Evolutionary conservation across 2,113 vertebrate genomes (phyloP).

Genomic region (Globicephala melas): DNA sequence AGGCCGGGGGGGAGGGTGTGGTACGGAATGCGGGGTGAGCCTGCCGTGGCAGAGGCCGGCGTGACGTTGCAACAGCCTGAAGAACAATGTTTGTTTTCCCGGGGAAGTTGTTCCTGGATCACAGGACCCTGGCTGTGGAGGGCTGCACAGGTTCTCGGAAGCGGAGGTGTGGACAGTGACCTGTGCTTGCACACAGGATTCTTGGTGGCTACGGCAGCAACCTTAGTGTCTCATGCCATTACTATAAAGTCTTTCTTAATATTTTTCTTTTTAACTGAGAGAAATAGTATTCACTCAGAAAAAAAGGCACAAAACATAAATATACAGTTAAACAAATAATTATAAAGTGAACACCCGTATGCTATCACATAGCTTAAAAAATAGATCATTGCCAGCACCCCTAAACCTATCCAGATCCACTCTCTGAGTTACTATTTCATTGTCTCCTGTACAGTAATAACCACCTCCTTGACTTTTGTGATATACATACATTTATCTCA

Average conservation of each 20-base stretch:
- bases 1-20: too few species aligned
- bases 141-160: too few species aligned
- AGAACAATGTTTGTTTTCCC: too few species aligned
- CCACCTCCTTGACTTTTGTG: background rate
- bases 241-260: background rate
- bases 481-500: background rate
- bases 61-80: too few species aligned
- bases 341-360: background rate
- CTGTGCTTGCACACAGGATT: too few species aligned
- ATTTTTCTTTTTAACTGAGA: background rate
- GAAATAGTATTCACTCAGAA: background rate
- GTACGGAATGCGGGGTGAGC: too few species aligned
- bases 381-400: background rate
- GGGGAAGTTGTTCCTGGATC: too few species aligned
- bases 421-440: background rate
- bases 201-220: too few species aligned
- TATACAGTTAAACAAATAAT: background rate
- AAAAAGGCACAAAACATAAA: background rate
- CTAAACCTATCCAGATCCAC: background rate
- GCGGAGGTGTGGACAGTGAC: too few species aligned
- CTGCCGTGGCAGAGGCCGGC: too few species aligned
- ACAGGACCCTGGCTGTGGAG: too few species aligned
- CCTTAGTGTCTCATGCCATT: too few species aligned
- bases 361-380: background rate
- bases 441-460: background rate